Percentiles rank a stretch among this genome's conserved stretches.
These are phyloP conservation scores for Burhinus bistriatus DNA, from an alignment of 2,113 vertebrate genomes.

Conservation along the genomic window DNA sequence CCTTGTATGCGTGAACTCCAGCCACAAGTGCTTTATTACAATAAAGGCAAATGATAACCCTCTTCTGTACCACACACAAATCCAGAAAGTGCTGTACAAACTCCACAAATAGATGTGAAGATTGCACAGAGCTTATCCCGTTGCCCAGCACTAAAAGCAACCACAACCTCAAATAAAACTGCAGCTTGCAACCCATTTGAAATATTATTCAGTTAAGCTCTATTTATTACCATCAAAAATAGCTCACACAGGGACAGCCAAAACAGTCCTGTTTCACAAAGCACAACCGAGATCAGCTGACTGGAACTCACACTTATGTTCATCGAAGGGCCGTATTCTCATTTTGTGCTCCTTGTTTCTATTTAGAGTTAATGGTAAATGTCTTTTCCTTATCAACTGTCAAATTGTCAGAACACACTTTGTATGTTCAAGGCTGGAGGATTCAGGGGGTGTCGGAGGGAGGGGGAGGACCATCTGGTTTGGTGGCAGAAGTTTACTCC, in stretches of 20 bases:
- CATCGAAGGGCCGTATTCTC: not conserved
- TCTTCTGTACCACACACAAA: not conserved
- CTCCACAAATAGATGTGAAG: not conserved
- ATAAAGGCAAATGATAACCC: not conserved
- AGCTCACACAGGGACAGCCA: not conserved
- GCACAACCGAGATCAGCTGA: not conserved
- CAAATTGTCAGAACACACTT: conserved; percentile 60
- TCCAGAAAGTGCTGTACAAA: not conserved
- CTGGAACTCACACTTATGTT: conserved; percentile 50
- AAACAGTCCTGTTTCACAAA: not conserved
- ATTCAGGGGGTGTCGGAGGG: not conserved
- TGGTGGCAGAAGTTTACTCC: conserved; percentile 56
- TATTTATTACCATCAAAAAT: conserved; percentile 50
- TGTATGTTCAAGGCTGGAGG: conserved; percentile 34
- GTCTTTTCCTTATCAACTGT: conserved; percentile 57
- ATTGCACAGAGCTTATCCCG: not conserved
- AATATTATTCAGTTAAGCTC: conserved; percentile 54
- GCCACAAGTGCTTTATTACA: not conserved
- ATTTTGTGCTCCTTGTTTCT: conserved; percentile 35
- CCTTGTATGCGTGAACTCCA: not conserved
- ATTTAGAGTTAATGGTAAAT: conserved; percentile 56
- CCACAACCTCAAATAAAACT: not conserved
- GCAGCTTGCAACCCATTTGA: conserved; percentile 12
- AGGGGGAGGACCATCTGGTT: conserved; percentile 61
- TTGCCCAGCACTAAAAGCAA: not conserved